Evolutionary conservation across 2,888 invertebrate genomes (phyloP).

Genomic region (Nemurella pictetii): DNA sequence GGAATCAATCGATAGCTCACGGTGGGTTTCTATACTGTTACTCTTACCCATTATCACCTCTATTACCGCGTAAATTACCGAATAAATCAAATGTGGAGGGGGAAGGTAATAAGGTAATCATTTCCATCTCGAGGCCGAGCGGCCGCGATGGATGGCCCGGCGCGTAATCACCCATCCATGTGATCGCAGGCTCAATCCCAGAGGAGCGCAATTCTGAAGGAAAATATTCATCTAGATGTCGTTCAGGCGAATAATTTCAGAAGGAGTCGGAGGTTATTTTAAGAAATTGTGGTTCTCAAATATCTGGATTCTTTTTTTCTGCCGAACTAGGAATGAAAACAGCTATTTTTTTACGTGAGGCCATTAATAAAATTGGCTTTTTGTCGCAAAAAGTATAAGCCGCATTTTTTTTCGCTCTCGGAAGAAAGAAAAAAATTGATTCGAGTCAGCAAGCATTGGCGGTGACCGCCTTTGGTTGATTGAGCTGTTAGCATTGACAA

Average conservation of each 20-base stretch:
- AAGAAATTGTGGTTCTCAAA: neutral
- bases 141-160: neutral
- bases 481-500: neutral
- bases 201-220: neutral
- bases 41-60: constrained; percentile 35
- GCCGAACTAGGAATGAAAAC: neutral
- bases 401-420: neutral
- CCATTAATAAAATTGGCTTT: neutral
- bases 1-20: constrained; percentile 26
- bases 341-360: neutral
- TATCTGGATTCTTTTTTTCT: neutral
- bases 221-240: neutral
- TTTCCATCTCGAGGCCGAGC: constrained; percentile 28
- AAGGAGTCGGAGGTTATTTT: neutral
- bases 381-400: neutral
- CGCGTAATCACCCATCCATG: constrained; percentile 1
- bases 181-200: neutral
- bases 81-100: constrained; percentile 35
- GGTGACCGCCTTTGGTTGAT: neutral
- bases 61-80: constrained; percentile 39
- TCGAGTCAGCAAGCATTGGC: neutral
- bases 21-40: constrained; percentile 23
- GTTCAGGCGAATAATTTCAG: neutral
- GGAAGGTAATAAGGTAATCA: constrained; percentile 36
- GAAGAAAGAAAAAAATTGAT: neutral